Evolutionary conservation across 2,113 vertebrate species (phyloP).

Genomic region (Pleuronectes platessa): DNA sequence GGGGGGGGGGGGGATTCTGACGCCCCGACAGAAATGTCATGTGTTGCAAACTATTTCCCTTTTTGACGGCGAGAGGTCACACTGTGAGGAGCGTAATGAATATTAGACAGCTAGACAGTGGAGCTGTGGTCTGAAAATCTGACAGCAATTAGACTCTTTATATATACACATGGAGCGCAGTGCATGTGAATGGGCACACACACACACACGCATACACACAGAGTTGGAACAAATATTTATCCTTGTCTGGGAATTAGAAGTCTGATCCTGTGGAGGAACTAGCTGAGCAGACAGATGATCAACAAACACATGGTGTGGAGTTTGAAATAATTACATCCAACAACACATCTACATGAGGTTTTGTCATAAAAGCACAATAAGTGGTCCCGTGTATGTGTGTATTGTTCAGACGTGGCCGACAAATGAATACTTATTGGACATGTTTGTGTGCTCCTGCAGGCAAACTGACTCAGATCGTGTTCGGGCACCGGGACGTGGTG

Average conservation of each 20-base stretch:
- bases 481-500: slow-evolving; percentile 97
- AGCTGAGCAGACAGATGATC: slow-evolving; percentile 50
- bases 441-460: slow-evolving; percentile 76
- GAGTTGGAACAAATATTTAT: slow-evolving; percentile 72
- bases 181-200: slow-evolving; percentile 21
- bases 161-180: slow-evolving; percentile 59
- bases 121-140: slow-evolving; percentile 73
- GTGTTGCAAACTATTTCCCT: slow-evolving; percentile 51
- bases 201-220: slow-evolving; percentile 4
- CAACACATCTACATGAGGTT: neutral
- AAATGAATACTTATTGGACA: neutral
- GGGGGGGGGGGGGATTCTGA: slow-evolving; percentile 58
- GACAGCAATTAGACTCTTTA: slow-evolving; percentile 78
- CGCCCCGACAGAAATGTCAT: slow-evolving; percentile 68
- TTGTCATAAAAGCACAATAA: neutral
- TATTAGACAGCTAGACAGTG: slow-evolving; percentile 70
- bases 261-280: slow-evolving; percentile 49
- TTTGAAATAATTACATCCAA: slow-evolving; percentile 12
- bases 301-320: slow-evolving; percentile 33
- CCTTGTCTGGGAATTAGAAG: slow-evolving; percentile 55
- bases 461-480: slow-evolving; percentile 96
- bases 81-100: slow-evolving; percentile 66
- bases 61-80: slow-evolving; percentile 77
- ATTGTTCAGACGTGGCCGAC: neutral
- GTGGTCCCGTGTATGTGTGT: neutral